Evolutionary conservation across 1,140 invertebrate genomes (phyloP), one percentile per base, ranked within the genome.

Genomic region (Yoshiicerus persimilis): DNA sequence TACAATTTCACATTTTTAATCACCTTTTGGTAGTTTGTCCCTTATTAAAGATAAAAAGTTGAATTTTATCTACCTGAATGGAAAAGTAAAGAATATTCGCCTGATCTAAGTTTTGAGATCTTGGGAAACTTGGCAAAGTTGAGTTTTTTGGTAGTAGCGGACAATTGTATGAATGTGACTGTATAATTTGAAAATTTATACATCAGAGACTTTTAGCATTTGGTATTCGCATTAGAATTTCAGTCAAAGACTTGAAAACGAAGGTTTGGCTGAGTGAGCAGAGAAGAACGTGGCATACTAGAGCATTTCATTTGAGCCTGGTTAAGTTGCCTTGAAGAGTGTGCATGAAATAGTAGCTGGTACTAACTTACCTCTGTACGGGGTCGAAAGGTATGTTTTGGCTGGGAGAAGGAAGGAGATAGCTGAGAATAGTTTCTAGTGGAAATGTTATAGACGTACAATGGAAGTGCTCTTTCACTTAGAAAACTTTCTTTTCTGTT

Each of bases 401-500:
- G 47, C 16, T n/a, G 25, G 5, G n/a, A 13, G 27, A 13, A 1
- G 64, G 2, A 27, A 25, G 66, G 10, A 30, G 66, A 30, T 70
- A 70, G 66, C 23, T 30, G 30, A 27, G 66, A 70, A 70, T 70
- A 70, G 27, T 66, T 70, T 27, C 4, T 11, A 70, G 66, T 70
- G 47, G 47, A 16, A 56, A 56, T 20, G 47, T 4, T 16, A 56
- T 56, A 56, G 32, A 5, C 47, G 47, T 56, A 38, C 36, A 38
- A 80, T 80, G 20, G 25, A 32, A 80, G 75, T 36, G 75, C 36
- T 39, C 66, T 87, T 87, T 87, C 86, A 87, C 86, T 87, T 39
- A 27, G 70, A 84, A 39, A 88, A 88, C 80, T 85, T 88, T 88
- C 80, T 84, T 88, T 85, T 85, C 87, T 32, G 87, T 86, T 88